Evolutionary conservation across 2,797 vertebrate species (phyloP).

Genomic region (Melanotaenia pygmaea): DNA sequence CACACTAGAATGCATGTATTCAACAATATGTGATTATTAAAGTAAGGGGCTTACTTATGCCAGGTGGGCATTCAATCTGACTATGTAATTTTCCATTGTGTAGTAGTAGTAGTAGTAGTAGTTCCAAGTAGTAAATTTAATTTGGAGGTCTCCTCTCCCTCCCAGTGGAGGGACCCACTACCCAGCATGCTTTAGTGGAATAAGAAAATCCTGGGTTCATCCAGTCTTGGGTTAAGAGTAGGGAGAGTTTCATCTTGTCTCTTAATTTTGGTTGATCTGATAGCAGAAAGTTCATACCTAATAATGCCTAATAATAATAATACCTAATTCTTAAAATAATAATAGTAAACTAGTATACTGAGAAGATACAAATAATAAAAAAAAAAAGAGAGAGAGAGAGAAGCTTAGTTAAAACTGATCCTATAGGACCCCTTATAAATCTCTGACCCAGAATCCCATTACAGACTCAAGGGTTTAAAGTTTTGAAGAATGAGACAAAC

Average conservation of each 20-base stretch:
- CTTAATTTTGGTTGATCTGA: not conserved
- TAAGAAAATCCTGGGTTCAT: not conserved
- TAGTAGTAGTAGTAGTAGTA: no score
- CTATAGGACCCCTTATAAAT: slow-evolving; percentile 50
- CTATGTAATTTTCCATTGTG: not conserved
- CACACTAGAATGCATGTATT: no score
- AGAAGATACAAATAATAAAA: slow-evolving; percentile 23
- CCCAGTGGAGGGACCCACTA: not conserved
- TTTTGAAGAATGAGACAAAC: slow-evolving; percentile 56
- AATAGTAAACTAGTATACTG: not conserved
- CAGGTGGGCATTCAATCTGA: no score
- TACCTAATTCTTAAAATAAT: slow-evolving; percentile 1
- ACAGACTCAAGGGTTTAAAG: slow-evolving; percentile 39
- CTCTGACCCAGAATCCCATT: slow-evolving; percentile 48
- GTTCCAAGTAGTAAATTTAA: not conserved
- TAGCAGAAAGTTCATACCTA: not conserved
- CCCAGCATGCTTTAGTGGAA: no score
- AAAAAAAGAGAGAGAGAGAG: not conserved
- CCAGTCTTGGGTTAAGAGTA: not conserved
- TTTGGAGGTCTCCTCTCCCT: not conserved
- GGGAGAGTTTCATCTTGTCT: not conserved
- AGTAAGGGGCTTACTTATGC: not conserved
- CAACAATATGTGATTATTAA: no score
- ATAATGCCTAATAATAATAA: not conserved
- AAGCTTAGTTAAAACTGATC: slow-evolving; percentile 57